Conservation (phyloP, 2,113 vertebrate genomes). For the Parus major region DNA sequence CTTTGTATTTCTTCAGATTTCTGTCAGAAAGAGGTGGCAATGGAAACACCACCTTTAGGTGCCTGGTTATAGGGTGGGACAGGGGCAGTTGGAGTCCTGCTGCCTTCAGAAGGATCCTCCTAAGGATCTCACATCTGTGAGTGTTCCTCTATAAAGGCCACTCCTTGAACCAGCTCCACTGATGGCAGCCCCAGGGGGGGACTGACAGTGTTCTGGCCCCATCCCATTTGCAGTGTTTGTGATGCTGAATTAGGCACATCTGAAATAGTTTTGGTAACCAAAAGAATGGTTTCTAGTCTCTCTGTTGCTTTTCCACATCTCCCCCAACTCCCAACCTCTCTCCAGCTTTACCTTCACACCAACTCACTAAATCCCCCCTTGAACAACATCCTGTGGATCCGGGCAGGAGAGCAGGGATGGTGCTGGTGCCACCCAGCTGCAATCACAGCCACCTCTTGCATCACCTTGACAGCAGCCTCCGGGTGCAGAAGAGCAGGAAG, state of each 20-base stretch:
- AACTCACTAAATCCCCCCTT: background rate
- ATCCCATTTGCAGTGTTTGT: background rate
- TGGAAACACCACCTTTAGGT: background rate
- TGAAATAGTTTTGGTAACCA: background rate
- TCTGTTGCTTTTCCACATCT: background rate
- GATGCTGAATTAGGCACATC: background rate
- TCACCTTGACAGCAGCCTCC: background rate
- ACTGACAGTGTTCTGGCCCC: background rate
- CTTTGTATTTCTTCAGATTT: background rate
- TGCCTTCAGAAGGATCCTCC: background rate
- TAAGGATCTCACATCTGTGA: rapidly evolving
- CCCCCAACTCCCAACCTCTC: background rate
- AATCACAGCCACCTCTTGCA: background rate
- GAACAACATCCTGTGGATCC: rapidly evolving
- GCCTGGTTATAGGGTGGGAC: background rate
- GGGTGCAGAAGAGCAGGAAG: background rate
- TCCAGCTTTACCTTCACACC: background rate
- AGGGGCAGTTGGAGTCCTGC: background rate
- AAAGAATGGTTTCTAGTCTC: background rate
- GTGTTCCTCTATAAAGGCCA: rapidly evolving
- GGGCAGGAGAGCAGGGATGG: background rate
- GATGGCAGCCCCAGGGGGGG: background rate
- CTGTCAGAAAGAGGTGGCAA: rapidly evolving
- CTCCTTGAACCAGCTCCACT: background rate
- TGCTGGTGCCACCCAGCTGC: background rate